Base-by-base conservation (phyloP, 2,888 invertebrate genomes). In the Apamea epomidion region DNA sequence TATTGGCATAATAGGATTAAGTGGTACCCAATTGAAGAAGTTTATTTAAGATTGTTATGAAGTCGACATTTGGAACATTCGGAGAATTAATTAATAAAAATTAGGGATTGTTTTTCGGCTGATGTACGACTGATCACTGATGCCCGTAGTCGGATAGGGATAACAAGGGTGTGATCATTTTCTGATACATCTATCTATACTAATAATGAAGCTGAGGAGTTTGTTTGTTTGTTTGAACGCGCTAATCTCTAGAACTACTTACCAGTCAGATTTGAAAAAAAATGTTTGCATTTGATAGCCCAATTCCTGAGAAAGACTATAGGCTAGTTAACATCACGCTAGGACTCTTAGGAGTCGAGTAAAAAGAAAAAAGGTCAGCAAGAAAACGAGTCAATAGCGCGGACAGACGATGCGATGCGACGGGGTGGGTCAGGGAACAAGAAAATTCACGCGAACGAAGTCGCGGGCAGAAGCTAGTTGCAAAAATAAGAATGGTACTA, bases 1-100 rank as follows among this genome's bases (percentile, higher is more conserved):
- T 87, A 89, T 86, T 85, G 87, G 80, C 83, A 87, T 90, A 91
- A 93, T 92, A 82, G 88, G 93, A 90, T 93, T 90, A 93, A 94
- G 87, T 93, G 91, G 92, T 84, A 86, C 85, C 90, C 91, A 94
- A 94, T 94, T 92, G 87, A 82, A 85, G 88, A 79, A 84, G 87
- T 89, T 91, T 91, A 93, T 92, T 91, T 81, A 80, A 67, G 74
- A 78, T 73, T 86, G 60, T 82, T 82, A 58, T 68, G 68, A 65
- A 84, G 42, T 45, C 32, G 29, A 51, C 64, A 68, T 82, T 84
- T 25, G 60, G 37, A 74, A 70, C 60, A 85, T 71, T 67, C 58
- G n/a, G 60, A 78, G 73, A 70, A 74, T 71, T 76, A 60, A 81
- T 84, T 81, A 68, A 48, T 60, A 65, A 71, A 73, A 76, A 76